phyloP scores from a whole-genome alignment of 2,113 vertebrate species.

The Addax nasomaculatus region DNA sequence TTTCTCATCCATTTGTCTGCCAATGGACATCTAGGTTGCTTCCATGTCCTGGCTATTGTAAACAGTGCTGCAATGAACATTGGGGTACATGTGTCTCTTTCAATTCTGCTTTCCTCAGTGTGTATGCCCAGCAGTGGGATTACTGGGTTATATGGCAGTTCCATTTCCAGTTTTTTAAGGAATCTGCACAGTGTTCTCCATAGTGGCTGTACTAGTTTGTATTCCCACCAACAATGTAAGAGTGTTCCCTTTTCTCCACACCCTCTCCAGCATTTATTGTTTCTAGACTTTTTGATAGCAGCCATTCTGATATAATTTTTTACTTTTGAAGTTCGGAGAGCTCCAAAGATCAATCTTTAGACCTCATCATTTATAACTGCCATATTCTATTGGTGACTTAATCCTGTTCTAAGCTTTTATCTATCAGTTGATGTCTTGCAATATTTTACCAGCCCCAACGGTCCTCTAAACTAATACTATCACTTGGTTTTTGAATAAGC shows the following conservation, averaged over 20 bases:
- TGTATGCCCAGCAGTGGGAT: neutral
- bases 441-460: neutral
- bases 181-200: neutral
- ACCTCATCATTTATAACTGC: neutral
- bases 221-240: neutral
- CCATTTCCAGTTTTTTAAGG: neutral
- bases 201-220: neutral
- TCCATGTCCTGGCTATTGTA: neutral
- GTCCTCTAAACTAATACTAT: neutral
- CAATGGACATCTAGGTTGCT: accelerated
- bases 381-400: neutral
- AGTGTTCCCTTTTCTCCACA: neutral
- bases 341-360: neutral
- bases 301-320: neutral
- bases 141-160: neutral
- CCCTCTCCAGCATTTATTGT: neutral
- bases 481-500: neutral
- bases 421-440: neutral
- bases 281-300: neutral
- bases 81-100: neutral
- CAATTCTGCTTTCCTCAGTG: accelerated
- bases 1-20: neutral
- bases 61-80: neutral
- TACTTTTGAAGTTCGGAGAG: neutral
- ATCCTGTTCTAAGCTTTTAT: neutral